Evolutionary conservation across 2,797 vertebrate species (phyloP).

Genomic region (Natrix natrix): DNA sequence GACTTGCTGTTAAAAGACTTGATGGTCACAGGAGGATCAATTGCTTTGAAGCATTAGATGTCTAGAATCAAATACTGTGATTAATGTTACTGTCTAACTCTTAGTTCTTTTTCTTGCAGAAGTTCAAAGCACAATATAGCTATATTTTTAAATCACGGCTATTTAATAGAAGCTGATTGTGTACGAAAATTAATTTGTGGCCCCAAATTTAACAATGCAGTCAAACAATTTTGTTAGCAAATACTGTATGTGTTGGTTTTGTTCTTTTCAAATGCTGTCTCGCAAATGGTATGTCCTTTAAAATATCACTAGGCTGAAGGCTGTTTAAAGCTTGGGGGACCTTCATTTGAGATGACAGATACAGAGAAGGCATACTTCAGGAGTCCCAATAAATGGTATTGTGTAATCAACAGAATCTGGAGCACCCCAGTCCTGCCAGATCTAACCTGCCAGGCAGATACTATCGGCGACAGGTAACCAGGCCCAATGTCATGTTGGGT

Average conservation of each 20-base stretch:
- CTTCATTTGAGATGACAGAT: not conserved
- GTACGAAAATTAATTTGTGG: not conserved
- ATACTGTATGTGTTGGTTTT: not conserved
- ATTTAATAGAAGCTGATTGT: not conserved
- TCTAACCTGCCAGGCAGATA: not conserved
- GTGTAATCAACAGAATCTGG: not conserved
- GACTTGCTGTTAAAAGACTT: not conserved
- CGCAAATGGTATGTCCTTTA: not conserved
- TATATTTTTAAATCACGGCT: not conserved
- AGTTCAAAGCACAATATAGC: rapidly evolving
- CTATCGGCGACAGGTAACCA: not conserved
- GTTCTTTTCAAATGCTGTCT: not conserved
- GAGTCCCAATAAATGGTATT: not conserved
- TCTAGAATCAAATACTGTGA: not conserved
- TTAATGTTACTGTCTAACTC: not conserved
- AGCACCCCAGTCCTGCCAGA: not conserved
- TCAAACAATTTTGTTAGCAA: not conserved
- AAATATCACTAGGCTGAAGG: not conserved
- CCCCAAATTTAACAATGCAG: not conserved
- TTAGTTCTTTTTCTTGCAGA: conserved; percentile 1
- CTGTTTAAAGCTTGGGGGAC: not conserved
- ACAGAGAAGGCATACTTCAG: not conserved
- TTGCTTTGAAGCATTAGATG: conserved; percentile 34
- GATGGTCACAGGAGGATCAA: conserved; percentile 28
- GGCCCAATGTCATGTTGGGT: not conserved